Evolutionary conservation across 1,140 invertebrate species (phyloP).

Genomic region (Phymorhynchus buccinoides): DNA sequence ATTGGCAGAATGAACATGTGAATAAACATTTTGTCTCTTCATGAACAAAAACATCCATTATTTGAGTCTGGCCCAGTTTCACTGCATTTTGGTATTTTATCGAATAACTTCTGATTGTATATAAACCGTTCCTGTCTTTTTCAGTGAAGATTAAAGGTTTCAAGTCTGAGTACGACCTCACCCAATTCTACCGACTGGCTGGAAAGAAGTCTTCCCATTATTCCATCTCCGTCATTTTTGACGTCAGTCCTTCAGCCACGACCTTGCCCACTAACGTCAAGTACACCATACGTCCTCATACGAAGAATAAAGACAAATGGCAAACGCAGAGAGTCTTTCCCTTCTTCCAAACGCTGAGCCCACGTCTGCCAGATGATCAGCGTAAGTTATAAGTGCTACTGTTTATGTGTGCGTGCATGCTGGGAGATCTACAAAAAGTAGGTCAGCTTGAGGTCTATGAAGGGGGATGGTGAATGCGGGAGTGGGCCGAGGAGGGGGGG

Average conservation of each 20-base stretch:
- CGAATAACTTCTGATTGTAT: no score
- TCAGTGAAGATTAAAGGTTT: conserved; percentile 61
- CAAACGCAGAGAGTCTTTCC: conserved; percentile 80
- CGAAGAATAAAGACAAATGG: conserved; percentile 73
- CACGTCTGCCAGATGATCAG: conserved; percentile 74
- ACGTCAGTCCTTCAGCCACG: neutral
- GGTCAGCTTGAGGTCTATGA: no score
- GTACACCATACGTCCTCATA: conserved; percentile 62
- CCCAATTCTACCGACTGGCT: conserved; percentile 55
- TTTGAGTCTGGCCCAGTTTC: no score
- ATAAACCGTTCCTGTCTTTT: conserved; percentile 34
- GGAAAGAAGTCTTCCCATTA: conserved; percentile 45
- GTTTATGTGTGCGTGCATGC: no score
- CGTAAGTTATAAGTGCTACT: conserved; percentile 75
- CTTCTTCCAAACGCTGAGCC: conserved; percentile 79
- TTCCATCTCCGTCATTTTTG: conserved; percentile 53
- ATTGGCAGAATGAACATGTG: no score
- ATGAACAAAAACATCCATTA: no score
- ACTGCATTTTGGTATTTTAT: no score
- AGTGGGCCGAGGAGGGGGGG: no score
- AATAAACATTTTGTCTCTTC: no score
- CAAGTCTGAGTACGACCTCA: conserved; percentile 67
- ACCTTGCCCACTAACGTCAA: conserved; percentile 45
- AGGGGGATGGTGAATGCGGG: no score
- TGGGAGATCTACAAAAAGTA: no score